Evolutionary conservation across 1,140 invertebrate genomes (phyloP), one percentile per base, ranked within the genome.

Genomic region (Yoshiicerus persimilis): DNA sequence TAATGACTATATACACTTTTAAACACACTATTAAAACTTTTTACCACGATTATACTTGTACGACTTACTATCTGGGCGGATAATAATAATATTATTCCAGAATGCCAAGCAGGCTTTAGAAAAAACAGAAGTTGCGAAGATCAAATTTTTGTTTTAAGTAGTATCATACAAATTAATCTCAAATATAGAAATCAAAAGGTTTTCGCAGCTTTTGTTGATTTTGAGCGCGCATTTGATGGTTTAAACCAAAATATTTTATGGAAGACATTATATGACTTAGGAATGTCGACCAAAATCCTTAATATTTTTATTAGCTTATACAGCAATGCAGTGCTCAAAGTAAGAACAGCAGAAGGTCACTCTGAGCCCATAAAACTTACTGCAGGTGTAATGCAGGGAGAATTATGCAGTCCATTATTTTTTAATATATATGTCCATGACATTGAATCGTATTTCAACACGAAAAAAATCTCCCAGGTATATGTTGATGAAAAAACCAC

Each of bases 91-190:
- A 87, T 89, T 6, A 41, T 91, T 8, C 90, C 90, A 4, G 86
- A 92, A 86, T 62, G 41, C 16, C 91, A 91, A 87, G 90, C 89
- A 11, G 91, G 91, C 0, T 92, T 92, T 64, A 64, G 91, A 34
- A 91, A 88, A 86, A 27, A 85, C 1, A 88, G 87, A 56, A 85
- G 89, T 0, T 91, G 90, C 6, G 87, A 89, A 4, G 90, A 92
- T 20, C 91, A 91, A 36, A 90, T 91, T 13, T 92, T 91, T 39
- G 47, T 87, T 8, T 38, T 92, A 3, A 89, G 84, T 13, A 75
- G 87, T 13, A 64, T 87, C 27, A 89, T 91, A 25, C 88, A 62
- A 62, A 5, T n/a, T 16, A 62, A 62, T 62, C 6, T 62, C 23
- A 62, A 62, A n/a, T 62, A 62, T 62, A 23, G 16, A 8, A 16